Base-by-base conservation (phyloP, 2,113 vertebrate species). In the Climacteris rufus region DNA sequence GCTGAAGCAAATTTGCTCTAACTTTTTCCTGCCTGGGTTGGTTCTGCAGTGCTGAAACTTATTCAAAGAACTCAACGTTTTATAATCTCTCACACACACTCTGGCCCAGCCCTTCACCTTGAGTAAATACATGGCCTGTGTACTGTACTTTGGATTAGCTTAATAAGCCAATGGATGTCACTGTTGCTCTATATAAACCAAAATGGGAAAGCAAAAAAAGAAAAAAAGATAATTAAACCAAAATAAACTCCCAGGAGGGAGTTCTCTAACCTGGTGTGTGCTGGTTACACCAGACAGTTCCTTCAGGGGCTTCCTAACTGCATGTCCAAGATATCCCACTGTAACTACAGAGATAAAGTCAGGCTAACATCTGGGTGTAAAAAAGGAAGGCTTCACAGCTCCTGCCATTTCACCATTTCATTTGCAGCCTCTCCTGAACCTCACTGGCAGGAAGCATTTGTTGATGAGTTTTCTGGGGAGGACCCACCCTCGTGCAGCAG, bases 151-250 rank as follows among this genome's bases (percentile, higher is more conserved):
- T n/a, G 72, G 92, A 77, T 95, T 45, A 94, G 83, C 40, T 90
- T 63, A 81, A 59, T 10, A 92, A 90, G 72, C 97, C 97, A 97
- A 97, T 39, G 98, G 97, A 98, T 97, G 97, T 98, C 97, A 97
- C 97, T 97, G 94, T 96, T 97, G 97, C 61, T 71, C 96, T 85
- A 45, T 8, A 83, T 44, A 95, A 94, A 83, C 25, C 65, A 82
- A 85, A 80, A 77, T 2, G n/a, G 61, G 69, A 89, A 69, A 81
- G 37, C 31, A 56, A 16, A 56, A 20, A 47, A 65, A 56, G 13
- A 56, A 20, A 47, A 65, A 74, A 89, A 47, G 37, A 53, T 15
- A 30, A 75, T 75, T 33, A 65, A 71, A 86, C 10, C n/a, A 82
- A 90, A 84, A 83, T 27, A 35, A 64, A 45, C 21, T 61, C 24